Percentiles rank a stretch among this genome's conserved stretches.
Conservation (phyloP, 2,888 invertebrate genomes). For the Ichneumoninae sp. region DNA sequence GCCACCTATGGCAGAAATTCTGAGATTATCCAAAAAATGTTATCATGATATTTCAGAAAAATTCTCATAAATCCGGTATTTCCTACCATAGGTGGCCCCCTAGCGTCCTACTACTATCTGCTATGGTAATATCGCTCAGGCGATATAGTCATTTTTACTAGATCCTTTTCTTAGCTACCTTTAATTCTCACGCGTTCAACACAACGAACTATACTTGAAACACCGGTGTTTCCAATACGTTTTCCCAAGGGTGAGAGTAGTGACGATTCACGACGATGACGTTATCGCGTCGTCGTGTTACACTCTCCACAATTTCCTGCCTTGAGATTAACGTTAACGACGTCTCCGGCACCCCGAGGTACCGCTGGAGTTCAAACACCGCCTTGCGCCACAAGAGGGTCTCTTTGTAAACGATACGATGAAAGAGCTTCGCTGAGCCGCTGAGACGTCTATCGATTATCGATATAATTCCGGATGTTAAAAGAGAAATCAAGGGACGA, state of each 20-base stretch:
- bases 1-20: no score
- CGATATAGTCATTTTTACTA: no score
- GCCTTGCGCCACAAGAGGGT: not conserved
- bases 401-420: slow-evolving; percentile 4
- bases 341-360: not conserved
- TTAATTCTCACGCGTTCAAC: not conserved
- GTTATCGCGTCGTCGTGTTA: slow-evolving; percentile 29
- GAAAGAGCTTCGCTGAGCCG: not conserved
- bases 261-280: not conserved
- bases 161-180: no score
- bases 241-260: not conserved
- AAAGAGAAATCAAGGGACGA: not conserved
- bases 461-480: slow-evolving; percentile 23
- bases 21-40: no score
- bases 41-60: no score
- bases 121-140: no score
- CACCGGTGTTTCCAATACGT: not conserved
- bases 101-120: no score
- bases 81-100: no score
- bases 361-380: not conserved
- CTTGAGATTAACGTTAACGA: slow-evolving; percentile 22
- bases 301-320: slow-evolving; percentile 43
- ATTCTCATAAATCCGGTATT: no score
- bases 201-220: not conserved
- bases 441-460: slow-evolving; percentile 11